Base-by-base conservation (phyloP, 1,140 invertebrate species). In the Lycorma delicatula region DNA sequence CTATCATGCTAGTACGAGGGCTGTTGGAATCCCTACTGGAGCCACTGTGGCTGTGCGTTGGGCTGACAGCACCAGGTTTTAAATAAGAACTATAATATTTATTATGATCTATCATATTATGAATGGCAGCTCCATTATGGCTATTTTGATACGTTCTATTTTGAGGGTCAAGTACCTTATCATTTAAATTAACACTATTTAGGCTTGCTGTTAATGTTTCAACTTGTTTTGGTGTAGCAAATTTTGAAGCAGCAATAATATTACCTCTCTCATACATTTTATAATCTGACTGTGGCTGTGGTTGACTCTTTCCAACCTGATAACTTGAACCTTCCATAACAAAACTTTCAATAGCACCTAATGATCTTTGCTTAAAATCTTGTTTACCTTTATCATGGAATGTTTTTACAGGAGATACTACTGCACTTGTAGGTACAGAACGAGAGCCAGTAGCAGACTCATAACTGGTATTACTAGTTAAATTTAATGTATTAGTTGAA, bases 181-280 rank as follows among this genome's bases (percentile, higher is more conserved):
- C 63, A 59, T 28, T 59, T 16, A 63, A 26, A n/a, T 57, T 58
- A 26, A 62, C 44, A 51, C 51, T 59, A 11, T 38, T 56, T 12
- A 67, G 12, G 12, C 61, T 58, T 27, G 59, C 52, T 13, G 50
- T 70, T 36, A 79, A 67, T 55, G 73, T 75, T 63, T 87, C 84
- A 9, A 86, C 77, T 55, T 81, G 76, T 65, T 86, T 87, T 12
- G 86, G 84, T 11, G 84, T 86, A 3, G 84, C 82, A 70, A 84
- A 88, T 65, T 87, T 86, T 1, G 85, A 85, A 20, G 84, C 81
- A 26, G 84, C 82, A 64, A 87, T 82, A 23, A 85, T 74, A 59
- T 79, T 80, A 25, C 77, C 76, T 38, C 81, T 75, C 59, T 85
- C 82, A 56, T 83, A 83, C 13, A 82, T 68, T 57, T 81, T 81